Base-by-base conservation (phyloP, 1,140 invertebrate genomes). In the Proales similis region DNA sequence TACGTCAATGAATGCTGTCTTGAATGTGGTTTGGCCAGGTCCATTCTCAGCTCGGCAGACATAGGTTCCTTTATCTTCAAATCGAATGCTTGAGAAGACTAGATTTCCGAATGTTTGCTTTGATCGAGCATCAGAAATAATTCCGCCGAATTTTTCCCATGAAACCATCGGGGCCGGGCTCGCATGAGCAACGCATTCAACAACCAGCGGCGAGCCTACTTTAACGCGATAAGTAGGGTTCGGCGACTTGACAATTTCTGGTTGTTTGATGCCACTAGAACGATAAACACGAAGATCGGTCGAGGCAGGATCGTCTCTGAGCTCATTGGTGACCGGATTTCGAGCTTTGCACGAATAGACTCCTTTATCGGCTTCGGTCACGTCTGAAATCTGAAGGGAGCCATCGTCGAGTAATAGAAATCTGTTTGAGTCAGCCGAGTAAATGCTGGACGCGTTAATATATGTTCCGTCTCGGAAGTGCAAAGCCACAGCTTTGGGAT, bases 21-120 rank as follows among this genome's bases (percentile, higher is more conserved):
- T 63, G 26, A 53, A 38, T 27, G 70, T 57, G 27, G 67, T 57
- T 32, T 64, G 53, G 2, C 70, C 71, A 36, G 67, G 57, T 5
- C 67, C 70, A 67, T 76, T 76, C 38, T 68, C 67, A 6, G 74
- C 75, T 48, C 80, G 79, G 67, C 86, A 88, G 3, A 82, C 77
- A 67, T 87, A 88, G 0, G 79, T 79, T 0, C 85, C 86, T 57
- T 82, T 79, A 72, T 87, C 84, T 20, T 76, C 74, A 11, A 75
- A 69, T 2, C 75, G 78, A 1, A 83, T 75, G 65, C 85, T 81
- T 32, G 72, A 73, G 7, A 88, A 80, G 24, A 81, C 76, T 0
- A 87, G 71, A 19, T 83, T 85, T 42, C 82, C 82, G 70, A 36
- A 42, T 17, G 42, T 72, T 70, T 63, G 57, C 1, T 33, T 22